Conservation (phyloP, 2,797 vertebrate genomes). For the Austrolebias charrua region DNA sequence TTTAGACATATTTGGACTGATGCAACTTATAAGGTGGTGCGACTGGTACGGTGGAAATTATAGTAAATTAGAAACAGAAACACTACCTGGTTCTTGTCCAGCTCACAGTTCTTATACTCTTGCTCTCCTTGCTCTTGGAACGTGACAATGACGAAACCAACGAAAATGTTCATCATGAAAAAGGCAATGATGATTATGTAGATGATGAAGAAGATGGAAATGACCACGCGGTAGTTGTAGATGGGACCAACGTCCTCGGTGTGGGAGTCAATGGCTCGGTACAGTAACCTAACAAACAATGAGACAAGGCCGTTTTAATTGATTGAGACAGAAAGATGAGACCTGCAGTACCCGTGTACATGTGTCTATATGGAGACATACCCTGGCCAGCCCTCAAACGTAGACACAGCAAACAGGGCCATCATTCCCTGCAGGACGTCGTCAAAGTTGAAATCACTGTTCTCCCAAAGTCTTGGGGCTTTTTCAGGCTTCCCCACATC, state of each 20-base stretch:
- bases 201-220: conserved; percentile 99
- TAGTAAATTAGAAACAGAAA: not conserved
- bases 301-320: not conserved
- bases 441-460: conserved; percentile 98
- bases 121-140: conserved; percentile 99
- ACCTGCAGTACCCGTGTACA: not conserved
- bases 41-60: too few species aligned
- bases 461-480: conserved; percentile 87
- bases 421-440: conserved; percentile 97
- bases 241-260: conserved; percentile 94
- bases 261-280: conserved; percentile 97
- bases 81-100: conserved; percentile 98
- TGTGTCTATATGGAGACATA: conserved; percentile 58
- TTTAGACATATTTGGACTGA: too few species aligned
- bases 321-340: not conserved
- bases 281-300: conserved; percentile 84
- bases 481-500: conserved; percentile 91
- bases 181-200: conserved; percentile 99
- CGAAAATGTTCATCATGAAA: conserved; percentile 99
- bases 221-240: conserved; percentile 99
- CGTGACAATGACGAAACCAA: conserved; percentile 99
- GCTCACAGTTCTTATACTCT: conserved; percentile 99
- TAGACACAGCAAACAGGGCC: conserved; percentile 98
- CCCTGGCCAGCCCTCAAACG: conserved; percentile 99
- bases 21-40: too few species aligned